Conservation (phyloP, 2,797 vertebrate species). For the Macropus fuliginosus region DNA sequence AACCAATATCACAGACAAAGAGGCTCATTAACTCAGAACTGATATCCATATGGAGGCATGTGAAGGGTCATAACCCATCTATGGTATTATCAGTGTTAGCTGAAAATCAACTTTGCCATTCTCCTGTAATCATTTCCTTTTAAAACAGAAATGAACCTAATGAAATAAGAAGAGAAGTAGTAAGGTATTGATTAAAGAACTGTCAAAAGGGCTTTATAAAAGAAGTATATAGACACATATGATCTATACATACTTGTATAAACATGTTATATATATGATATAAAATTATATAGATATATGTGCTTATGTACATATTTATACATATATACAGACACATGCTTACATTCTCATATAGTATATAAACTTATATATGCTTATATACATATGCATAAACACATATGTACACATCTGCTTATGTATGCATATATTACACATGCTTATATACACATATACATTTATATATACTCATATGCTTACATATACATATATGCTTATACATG, state of each 20-base stretch:
- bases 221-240: conserved; percentile 23
- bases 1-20: conserved; percentile 63
- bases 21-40: conserved; percentile 3
- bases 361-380: not conserved
- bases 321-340: not conserved
- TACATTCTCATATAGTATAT: not conserved
- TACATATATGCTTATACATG: not conserved
- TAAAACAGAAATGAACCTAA: conserved; percentile 67
- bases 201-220: conserved; percentile 69
- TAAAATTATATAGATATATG: not conserved
- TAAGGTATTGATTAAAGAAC: conserved; percentile 56
- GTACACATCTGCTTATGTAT: not conserved
- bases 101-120: conserved; percentile 43
- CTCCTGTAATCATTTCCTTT: not conserved
- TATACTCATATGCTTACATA: not conserved
- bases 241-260: not conserved
- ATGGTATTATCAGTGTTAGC: conserved; percentile 24
- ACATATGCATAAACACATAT: not conserved
- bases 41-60: not conserved
- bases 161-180: conserved; percentile 40
- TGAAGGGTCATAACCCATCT: conserved; percentile 32
- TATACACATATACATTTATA: no score
- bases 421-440: not conserved
- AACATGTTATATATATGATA: no score
- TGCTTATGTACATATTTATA: not conserved